phyloP scores from a whole-genome alignment of 2,113 vertebrate species.

The Ophthalmolycus amberensis region DNA sequence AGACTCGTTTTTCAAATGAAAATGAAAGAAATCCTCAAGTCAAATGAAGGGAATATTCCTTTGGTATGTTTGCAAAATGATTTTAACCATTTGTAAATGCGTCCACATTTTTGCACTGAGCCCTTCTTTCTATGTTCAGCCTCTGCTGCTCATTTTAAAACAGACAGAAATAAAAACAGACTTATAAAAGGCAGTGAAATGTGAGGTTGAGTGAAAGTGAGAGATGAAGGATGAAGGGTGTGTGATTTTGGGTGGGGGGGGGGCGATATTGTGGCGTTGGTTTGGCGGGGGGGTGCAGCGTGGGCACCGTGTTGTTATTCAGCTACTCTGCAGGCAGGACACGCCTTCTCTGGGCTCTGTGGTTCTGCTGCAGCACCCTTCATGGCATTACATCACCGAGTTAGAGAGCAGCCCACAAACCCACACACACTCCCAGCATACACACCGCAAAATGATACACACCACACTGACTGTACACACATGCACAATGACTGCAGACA shows the following conservation, averaged over 20 bases:
- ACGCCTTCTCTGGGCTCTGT: conserved; percentile 70
- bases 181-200: not conserved
- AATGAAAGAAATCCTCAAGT: not conserved
- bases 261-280: not conserved
- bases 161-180: not conserved
- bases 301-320: conserved; percentile 66
- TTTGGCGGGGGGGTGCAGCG: conserved; percentile 29
- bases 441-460: not conserved
- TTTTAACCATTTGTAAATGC: not conserved
- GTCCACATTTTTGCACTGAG: not conserved
- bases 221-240: not conserved
- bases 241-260: not conserved
- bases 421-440: not conserved
- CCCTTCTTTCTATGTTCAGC: not conserved
- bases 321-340: conserved; percentile 77
- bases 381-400: conserved; percentile 79
- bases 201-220: not conserved
- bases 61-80: not conserved
- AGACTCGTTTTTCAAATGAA: not conserved
- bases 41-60: not conserved
- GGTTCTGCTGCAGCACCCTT: conserved; percentile 78
- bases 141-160: conserved; percentile 11
- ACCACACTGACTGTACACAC: not conserved
- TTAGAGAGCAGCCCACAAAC: conserved; percentile 57
- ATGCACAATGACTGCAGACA: conserved; percentile 5